These are phyloP conservation scores for Polydesmus complanatus DNA, from an alignment of 2,888 invertebrate genomes.

Conservation along the genomic window DNA sequence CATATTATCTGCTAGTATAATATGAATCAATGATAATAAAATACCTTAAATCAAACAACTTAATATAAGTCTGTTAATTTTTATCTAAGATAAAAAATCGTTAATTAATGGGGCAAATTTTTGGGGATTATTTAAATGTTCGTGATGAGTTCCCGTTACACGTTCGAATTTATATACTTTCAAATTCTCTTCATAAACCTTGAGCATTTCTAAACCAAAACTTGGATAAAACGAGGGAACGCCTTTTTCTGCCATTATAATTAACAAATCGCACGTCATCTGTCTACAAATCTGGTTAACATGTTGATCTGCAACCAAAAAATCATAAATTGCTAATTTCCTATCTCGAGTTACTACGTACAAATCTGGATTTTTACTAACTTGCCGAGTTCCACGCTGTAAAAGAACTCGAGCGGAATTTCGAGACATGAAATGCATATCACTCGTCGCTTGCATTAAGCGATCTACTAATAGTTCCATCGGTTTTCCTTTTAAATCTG, in stretches of 20 bases:
- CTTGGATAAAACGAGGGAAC: background rate
- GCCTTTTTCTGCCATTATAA: background rate
- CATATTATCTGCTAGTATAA: too few relatives aligned
- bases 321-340: background rate
- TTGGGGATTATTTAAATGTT: slow-evolving; percentile 23
- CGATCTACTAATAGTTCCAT: background rate
- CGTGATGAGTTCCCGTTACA: slow-evolving; percentile 16
- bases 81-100: too few relatives aligned
- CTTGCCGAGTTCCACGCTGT: background rate
- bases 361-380: background rate
- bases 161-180: slow-evolving; percentile 5
- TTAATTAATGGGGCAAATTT: slow-evolving; percentile 20
- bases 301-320: slow-evolving; percentile 39
- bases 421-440: background rate
- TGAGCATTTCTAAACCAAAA: slow-evolving; percentile 2
- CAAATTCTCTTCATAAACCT: slow-evolving; percentile 6
- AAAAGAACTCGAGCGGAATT: background rate
- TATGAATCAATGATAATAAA: too few relatives aligned
- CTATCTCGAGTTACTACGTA: background rate
- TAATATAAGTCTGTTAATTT: too few relatives aligned
- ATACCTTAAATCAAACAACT: too few relatives aligned
- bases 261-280: slow-evolving; percentile 16
- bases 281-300: slow-evolving; percentile 39
- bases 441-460: background rate
- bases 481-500: background rate